These are phyloP conservation scores for Steinernema feltiae DNA, from an alignment of 1,140 invertebrate genomes.

Conservation along the genomic window DNA sequence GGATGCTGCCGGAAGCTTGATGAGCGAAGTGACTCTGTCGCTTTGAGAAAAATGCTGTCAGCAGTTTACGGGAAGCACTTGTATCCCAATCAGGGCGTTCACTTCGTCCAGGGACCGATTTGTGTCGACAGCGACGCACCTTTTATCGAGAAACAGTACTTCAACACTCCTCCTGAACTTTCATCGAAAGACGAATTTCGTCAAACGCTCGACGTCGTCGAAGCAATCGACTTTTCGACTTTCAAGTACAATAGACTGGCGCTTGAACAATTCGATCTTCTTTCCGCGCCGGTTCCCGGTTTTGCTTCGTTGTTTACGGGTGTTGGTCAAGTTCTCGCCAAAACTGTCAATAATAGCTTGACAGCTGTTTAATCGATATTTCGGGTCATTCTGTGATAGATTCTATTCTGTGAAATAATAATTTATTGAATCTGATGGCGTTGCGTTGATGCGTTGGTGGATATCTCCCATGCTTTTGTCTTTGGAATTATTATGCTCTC, in stretches of 20 bases:
- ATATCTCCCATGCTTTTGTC: neutral
- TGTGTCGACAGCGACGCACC: constrained; percentile 35
- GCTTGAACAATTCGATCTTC: constrained; percentile 36
- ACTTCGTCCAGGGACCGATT: constrained; percentile 40
- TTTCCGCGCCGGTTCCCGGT: constrained; percentile 27
- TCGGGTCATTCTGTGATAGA: neutral
- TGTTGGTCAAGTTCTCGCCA: constrained; percentile 28
- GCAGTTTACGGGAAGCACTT: constrained; percentile 44
- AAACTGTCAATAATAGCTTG: neutral
- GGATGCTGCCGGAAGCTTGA: constrained; percentile 40
- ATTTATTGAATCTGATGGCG: neutral
- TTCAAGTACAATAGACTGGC: constrained; percentile 38
- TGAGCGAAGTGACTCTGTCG: constrained; percentile 34
- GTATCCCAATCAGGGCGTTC: constrained; percentile 34
- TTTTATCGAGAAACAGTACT: constrained; percentile 36
- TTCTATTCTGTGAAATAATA: neutral
- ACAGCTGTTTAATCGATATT: neutral
- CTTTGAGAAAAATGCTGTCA: constrained; percentile 41
- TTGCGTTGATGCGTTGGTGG: neutral
- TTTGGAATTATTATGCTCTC: neutral
- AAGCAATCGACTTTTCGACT: constrained; percentile 32
- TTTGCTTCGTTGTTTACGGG: constrained; percentile 35
- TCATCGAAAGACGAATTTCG: constrained; percentile 25
- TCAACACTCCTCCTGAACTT: constrained; percentile 23
- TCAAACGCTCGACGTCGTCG: constrained; percentile 32